Evolutionary conservation across 2,113 vertebrate species (phyloP), one percentile per base, ranked within the genome.

Genomic region (Egretta garzetta): DNA sequence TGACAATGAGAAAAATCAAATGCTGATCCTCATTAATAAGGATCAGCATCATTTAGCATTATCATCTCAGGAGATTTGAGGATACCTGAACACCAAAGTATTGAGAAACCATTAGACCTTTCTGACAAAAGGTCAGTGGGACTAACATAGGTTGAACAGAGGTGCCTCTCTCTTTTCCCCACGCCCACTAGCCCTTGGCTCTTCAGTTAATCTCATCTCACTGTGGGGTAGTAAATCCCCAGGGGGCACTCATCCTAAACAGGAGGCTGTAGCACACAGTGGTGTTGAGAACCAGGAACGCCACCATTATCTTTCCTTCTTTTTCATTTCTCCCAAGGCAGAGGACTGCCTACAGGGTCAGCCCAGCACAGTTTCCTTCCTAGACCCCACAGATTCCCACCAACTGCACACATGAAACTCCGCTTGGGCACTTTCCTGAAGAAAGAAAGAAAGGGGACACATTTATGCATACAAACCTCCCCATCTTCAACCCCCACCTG

Each of bases 331-430:
- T 45, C 21, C 39, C 9, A 33, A 50, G 35, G 53, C 8, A 43
- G 35, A 39, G 22, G 28, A 5, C 26, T 92, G 14, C 43, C 47
- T 35, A 9, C 15, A 39, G 9, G 13, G 14, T 68, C 60, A 81
- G 67, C 33, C 33, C 27, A 41, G 47, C 41, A 7, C 50, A 45
- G 32, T 24, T 14, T 22, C 33, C 33, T 21, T 64, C 15, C 70
- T 16, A 22, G 12, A n/a, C 16, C 41, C 17, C 33, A 30, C 20
- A 82, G 33, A 45, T 6, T 32, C 50, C 49, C 55, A 33, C 9
- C 5, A n/a, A 32, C 2, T 1, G 0, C 33, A 53, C 17, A 26
- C 8, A 27, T 0, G 1, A 28, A 80, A 27, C 41, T 43, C 75
- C 33, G 41, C 59, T 52, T 22, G 12, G 33, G 30, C 0, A 0